These are phyloP conservation scores for Dendroctonus valens DNA, from an alignment of 1,140 invertebrate genomes.

Conservation along the genomic window DNA sequence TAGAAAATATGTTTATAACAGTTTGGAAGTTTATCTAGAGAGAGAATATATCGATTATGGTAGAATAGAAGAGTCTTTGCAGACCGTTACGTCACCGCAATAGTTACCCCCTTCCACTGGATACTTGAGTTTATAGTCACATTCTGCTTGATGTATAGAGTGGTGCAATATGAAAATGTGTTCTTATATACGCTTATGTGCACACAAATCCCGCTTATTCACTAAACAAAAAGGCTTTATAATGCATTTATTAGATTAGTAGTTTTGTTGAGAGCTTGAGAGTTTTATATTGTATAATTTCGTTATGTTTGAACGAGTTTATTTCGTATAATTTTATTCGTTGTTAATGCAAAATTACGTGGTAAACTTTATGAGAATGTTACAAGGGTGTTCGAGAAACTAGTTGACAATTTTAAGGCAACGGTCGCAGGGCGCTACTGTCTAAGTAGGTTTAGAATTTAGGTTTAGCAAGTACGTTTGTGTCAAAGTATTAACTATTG, in stretches of 20 bases:
- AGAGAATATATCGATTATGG: too few relatives aligned
- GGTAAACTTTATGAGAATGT: too few relatives aligned
- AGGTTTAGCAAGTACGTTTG: slow-evolving; percentile 46
- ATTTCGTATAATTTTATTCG: slow-evolving; percentile 20
- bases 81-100: too few relatives aligned
- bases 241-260: slow-evolving; percentile 23
- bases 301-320: slow-evolving; percentile 34
- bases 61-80: too few relatives aligned
- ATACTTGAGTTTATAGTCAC: too few relatives aligned
- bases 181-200: too few relatives aligned
- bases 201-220: neutral
- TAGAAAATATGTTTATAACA: too few relatives aligned
- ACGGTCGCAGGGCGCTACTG: neutral
- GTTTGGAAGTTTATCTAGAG: too few relatives aligned
- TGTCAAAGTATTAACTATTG: slow-evolving; percentile 51
- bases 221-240: slow-evolving; percentile 11
- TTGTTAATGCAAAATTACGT: slow-evolving; percentile 11
- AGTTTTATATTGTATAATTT: slow-evolving; percentile 19
- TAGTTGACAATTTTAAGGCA: neutral
- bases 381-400: too few relatives aligned
- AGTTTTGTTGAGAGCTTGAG: slow-evolving; percentile 20
- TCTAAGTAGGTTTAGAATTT: slow-evolving; percentile 1
- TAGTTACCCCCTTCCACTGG: too few relatives aligned
- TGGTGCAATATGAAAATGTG: too few relatives aligned
- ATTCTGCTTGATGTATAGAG: too few relatives aligned